Evolutionary conservation across 1,140 invertebrate species (phyloP).

Genomic region (Atta colombica): DNA sequence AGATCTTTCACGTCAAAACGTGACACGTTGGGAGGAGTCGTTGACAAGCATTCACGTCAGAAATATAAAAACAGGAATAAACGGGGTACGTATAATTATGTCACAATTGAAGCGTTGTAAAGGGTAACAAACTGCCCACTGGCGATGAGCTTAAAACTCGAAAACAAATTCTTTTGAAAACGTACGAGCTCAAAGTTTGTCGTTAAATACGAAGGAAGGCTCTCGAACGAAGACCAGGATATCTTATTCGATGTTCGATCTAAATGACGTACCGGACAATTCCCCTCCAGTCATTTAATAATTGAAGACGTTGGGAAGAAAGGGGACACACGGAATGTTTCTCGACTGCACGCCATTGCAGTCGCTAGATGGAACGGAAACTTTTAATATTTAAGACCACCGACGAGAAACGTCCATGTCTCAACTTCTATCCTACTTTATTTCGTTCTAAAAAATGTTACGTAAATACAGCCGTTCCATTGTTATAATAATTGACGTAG

Average conservation of each 20-base stretch:
- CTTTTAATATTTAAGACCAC: slow-evolving; percentile 48
- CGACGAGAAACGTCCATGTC: slow-evolving; percentile 16
- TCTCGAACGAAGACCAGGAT: background rate
- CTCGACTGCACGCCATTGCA: slow-evolving; percentile 47
- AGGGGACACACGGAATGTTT: slow-evolving; percentile 36
- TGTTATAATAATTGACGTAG: background rate
- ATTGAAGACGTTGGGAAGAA: slow-evolving; percentile 55
- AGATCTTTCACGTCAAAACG: slow-evolving; percentile 58
- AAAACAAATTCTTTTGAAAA: slow-evolving; percentile 17
- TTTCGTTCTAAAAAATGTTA: background rate
- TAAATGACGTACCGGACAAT: slow-evolving; percentile 30
- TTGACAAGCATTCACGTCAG: slow-evolving; percentile 29
- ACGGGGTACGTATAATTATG: background rate
- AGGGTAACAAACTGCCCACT: slow-evolving; percentile 1
- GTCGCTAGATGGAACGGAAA: slow-evolving; percentile 35
- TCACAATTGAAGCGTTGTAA: slow-evolving; percentile 30
- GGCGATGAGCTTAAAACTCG: background rate
- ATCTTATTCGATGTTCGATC: slow-evolving; percentile 55
- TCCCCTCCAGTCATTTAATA: slow-evolving; percentile 58
- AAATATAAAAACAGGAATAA: slow-evolving; percentile 29
- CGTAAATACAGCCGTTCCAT: background rate
- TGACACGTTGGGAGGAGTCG: slow-evolving; percentile 9
- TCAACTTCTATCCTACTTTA: slow-evolving; percentile 2
- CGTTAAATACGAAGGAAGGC: background rate
- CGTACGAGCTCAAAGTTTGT: background rate